A percentile compares a stretch with the other conserved stretches of the same genome.
phyloP scores from a whole-genome alignment of 2,888 invertebrate genomes.

The Augiades crinisus region DNA sequence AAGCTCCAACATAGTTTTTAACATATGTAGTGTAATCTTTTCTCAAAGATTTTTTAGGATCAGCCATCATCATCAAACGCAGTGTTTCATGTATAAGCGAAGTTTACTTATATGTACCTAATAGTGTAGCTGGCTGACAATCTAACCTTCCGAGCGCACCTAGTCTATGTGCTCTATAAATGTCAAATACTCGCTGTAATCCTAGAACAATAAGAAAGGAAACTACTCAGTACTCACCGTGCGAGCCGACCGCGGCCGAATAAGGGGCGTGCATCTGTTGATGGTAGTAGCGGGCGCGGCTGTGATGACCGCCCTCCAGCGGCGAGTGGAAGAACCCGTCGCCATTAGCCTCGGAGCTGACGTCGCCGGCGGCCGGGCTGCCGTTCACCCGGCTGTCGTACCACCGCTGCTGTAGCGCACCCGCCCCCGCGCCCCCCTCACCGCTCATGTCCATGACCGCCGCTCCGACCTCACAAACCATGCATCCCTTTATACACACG shows the following conservation, averaged over 20 bases:
- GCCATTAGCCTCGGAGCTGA: constrained; percentile 75
- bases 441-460: constrained; percentile 79
- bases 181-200: constrained; percentile 3
- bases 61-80: too few species aligned
- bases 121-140: too few species aligned
- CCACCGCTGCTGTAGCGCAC: constrained; percentile 78
- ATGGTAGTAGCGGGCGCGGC: constrained; percentile 80
- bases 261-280: constrained; percentile 81
- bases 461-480: constrained; percentile 76
- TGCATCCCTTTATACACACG: constrained; percentile 76
- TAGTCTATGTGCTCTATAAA: constrained; percentile 6
- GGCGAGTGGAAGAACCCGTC: constrained; percentile 80
- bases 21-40: too few species aligned
- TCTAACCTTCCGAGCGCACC: too few species aligned
- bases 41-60: too few species aligned
- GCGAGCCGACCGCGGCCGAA: constrained; percentile 76
- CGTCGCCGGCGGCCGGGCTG: constrained; percentile 74
- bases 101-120: too few species aligned
- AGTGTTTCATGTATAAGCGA: too few species aligned
- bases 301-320: constrained; percentile 78
- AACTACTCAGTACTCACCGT: constrained; percentile 57
- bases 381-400: constrained; percentile 80
- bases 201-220: constrained; percentile 8
- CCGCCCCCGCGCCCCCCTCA: constrained; percentile 67
- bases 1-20: too few species aligned